phyloP scores from a whole-genome alignment of 1,140 invertebrate genomes.

The Cephus cinctus region DNA sequence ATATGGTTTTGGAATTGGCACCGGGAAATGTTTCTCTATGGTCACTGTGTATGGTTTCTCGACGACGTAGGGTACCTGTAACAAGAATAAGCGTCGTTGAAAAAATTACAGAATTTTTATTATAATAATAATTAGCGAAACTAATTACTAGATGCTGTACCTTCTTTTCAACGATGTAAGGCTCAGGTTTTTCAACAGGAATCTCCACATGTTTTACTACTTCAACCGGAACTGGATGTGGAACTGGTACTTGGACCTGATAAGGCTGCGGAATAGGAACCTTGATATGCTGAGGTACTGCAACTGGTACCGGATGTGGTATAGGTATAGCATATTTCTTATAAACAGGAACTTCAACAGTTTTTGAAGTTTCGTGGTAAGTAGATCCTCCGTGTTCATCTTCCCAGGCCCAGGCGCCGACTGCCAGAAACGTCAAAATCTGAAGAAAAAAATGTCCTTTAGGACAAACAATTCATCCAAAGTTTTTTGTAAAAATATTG shows the following conservation, averaged over 20 bases:
- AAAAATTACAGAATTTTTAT: constrained; percentile 6
- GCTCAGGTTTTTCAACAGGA: constrained; percentile 70
- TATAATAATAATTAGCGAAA: not conserved
- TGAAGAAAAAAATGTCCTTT: constrained; percentile 8
- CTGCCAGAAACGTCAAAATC: constrained; percentile 36
- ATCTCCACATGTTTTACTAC: constrained; percentile 69
- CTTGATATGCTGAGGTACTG: constrained; percentile 72
- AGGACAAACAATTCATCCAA: not conserved
- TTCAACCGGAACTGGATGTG: constrained; percentile 72
- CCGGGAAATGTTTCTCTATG: constrained; percentile 74
- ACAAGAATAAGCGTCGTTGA: constrained; percentile 7
- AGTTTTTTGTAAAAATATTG: no score
- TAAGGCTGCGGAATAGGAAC: constrained; percentile 75
- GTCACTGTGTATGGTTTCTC: constrained; percentile 77
- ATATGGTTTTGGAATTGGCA: constrained; percentile 75
- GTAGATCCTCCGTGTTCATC: constrained; percentile 36
- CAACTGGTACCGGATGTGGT: constrained; percentile 72
- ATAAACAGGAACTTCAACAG: constrained; percentile 70
- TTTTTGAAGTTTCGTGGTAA: constrained; percentile 57
- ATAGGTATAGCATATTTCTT: constrained; percentile 75
- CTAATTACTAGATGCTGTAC: constrained; percentile 23
- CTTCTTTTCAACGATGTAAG: constrained; percentile 72
- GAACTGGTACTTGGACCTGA: constrained; percentile 68
- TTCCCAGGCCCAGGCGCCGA: constrained; percentile 30
- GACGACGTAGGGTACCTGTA: constrained; percentile 70